These are phyloP conservation scores for Diuraphis noxia DNA, from an alignment of 1,140 invertebrate species.

Conservation along the genomic window DNA sequence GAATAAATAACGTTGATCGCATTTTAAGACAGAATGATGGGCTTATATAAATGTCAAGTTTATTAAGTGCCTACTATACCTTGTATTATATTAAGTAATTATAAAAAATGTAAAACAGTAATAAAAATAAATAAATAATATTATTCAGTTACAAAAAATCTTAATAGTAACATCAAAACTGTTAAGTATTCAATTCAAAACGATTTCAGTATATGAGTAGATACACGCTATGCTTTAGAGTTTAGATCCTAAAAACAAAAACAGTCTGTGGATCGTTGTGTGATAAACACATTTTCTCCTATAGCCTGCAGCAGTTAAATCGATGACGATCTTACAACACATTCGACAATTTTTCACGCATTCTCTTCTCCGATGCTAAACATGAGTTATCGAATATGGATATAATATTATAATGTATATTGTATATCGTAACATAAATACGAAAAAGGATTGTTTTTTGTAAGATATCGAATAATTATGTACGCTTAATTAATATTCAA, in stretches of 20 bases:
- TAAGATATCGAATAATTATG: neutral
- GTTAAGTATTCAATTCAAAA: neutral
- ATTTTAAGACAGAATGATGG: neutral
- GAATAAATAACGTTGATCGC: too few relatives aligned
- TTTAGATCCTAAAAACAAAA: neutral
- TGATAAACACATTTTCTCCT: neutral
- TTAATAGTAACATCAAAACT: neutral
- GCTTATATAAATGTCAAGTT: neutral
- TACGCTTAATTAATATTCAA: slow-evolving; percentile 41
- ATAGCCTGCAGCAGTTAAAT: neutral
- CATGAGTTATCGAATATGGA: neutral
- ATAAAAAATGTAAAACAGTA: too few relatives aligned
- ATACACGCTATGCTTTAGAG: neutral
- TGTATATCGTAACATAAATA: neutral
- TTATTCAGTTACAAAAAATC: neutral
- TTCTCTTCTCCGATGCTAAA: neutral
- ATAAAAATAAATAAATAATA: neutral
- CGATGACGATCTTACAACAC: neutral
- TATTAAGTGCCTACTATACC: neutral
- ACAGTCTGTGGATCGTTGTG: neutral
- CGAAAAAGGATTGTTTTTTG: neutral
- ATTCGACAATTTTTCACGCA: neutral
- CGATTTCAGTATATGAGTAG: neutral
- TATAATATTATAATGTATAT: neutral
- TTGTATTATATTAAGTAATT: neutral